Base-by-base conservation (phyloP, 1,140 invertebrate species). In the Zaprionus nigranus region DNA sequence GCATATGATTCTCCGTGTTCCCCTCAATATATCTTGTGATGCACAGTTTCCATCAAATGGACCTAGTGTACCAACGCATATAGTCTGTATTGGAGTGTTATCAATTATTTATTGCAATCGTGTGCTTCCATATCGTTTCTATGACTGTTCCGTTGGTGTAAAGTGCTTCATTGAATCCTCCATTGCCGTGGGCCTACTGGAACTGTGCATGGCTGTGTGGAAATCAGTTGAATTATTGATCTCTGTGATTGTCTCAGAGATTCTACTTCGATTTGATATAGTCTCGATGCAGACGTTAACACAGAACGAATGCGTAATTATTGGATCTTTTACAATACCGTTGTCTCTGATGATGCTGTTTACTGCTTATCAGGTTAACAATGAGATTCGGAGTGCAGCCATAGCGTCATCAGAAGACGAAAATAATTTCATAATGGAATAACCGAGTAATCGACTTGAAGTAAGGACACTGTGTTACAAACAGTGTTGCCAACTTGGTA, bases 271-370 rank as follows among this genome's bases (percentile, higher is more conserved):
- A 9, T 15, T 30, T 9, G 15, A 56, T n/a, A 24, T 28, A 7
- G 5, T 56, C 12, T 56, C 53, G 24, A 24, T 2, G n/a, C 2
- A 56, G n/a, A 11, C 24, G 1, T 17, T 15, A 15, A 6, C 13
- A 15, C 5, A 56, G 7, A 24, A 56, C n/a, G 53, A 56, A 5
- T 6, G 3, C 2, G 2, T 30, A 11, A 56, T 56, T n/a, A 56
- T 56, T 15, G 53, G 53, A 26, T 28, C 38, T 2, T 62, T 69
- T 17, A 69, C 58, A 7, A 11, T 69, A 30, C 67, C 58, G 17
- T n/a, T 54, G 2, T 40, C 46, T n/a, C 3, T 62, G n/a, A 22
- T 12, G 0, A 38, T 61, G 1, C 43, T 60, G 15, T 28, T 5
- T 5, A 24, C 7, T 22, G 15, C 6, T 13, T 4, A 9, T 3